Evolutionary conservation across 1,140 invertebrate species (phyloP).

Genomic region (Lordiphosa mommai): DNA sequence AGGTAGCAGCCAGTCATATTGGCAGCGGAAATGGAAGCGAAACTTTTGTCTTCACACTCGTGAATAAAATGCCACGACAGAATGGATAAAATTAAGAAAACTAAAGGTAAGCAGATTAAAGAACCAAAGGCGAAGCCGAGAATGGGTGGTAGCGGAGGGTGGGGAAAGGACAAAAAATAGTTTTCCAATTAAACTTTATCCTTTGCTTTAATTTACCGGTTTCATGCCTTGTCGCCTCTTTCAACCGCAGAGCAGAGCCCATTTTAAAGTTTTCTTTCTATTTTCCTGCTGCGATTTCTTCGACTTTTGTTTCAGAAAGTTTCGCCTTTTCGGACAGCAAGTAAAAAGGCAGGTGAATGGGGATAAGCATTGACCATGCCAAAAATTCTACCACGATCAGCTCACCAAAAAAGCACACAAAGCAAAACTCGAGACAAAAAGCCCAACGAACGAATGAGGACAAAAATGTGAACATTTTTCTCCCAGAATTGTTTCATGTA

Average conservation of each 20-base stretch:
- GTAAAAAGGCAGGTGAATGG: slow-evolving; percentile 5
- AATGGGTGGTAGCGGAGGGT: background rate
- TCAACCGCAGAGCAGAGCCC: slow-evolving; percentile 73
- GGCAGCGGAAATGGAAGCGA: slow-evolving; percentile 72
- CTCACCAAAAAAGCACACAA: slow-evolving; percentile 1
- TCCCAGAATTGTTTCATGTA: slow-evolving; percentile 79
- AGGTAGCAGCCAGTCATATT: slow-evolving; percentile 55
- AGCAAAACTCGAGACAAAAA: slow-evolving; percentile 9
- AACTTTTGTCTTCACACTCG: slow-evolving; percentile 71
- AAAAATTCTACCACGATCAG: slow-evolving; percentile 24
- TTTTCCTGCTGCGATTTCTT: slow-evolving; percentile 54
- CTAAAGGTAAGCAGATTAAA: slow-evolving; percentile 77
- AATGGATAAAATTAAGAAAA: slow-evolving; percentile 75
- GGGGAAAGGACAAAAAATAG: slow-evolving; percentile 60
- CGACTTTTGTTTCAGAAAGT: slow-evolving; percentile 9
- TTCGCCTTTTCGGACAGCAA: no score
- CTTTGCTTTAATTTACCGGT: slow-evolving; percentile 79
- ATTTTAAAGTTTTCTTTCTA: slow-evolving; percentile 69
- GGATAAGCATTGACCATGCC: slow-evolving; percentile 25
- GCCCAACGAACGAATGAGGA: slow-evolving; percentile 22
- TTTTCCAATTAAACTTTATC: slow-evolving; percentile 80
- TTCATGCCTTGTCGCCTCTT: slow-evolving; percentile 80
- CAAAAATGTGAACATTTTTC: slow-evolving; percentile 73
- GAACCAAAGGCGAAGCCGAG: no score
- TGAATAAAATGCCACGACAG: slow-evolving; percentile 69